A percentile compares a stretch with the other conserved stretches of the same genome.
phyloP scores from a whole-genome alignment of 1,140 invertebrate genomes.

The Aphaenogaster rudis region DNA sequence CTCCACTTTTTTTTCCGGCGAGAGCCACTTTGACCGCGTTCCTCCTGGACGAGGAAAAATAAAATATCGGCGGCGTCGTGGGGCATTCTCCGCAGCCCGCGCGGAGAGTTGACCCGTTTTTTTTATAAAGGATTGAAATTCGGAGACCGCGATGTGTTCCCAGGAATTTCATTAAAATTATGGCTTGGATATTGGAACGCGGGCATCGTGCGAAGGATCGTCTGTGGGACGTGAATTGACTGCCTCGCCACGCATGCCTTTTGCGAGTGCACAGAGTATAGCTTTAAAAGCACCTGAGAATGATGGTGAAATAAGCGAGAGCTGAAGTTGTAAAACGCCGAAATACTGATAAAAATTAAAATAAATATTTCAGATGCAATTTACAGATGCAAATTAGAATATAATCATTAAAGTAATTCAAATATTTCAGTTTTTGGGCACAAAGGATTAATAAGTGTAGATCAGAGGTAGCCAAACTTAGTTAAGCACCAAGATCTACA shows the following conservation, averaged over 20 bases:
- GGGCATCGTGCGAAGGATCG: conserved; percentile 69
- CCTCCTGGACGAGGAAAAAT: conserved; percentile 58
- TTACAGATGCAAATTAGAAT: not conserved
- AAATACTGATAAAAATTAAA: not conserved
- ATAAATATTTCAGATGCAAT: not conserved
- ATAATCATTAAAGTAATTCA: not conserved
- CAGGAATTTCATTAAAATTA: conserved; percentile 84
- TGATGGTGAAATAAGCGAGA: not conserved
- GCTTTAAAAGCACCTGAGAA: not conserved
- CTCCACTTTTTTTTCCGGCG: not conserved
- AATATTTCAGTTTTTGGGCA: not conserved
- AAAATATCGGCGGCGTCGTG: conserved; percentile 66
- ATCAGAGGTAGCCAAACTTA: too few relatives aligned
- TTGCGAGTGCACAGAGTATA: not conserved
- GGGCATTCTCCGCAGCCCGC: conserved; percentile 51
- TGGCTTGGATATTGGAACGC: conserved; percentile 80
- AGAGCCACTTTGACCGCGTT: conserved; percentile 69
- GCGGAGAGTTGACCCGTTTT: conserved; percentile 57
- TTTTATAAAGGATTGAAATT: conserved; percentile 80
- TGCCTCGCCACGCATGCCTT: conserved; percentile 2
- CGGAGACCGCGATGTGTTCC: conserved; percentile 71
- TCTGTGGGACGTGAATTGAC: conserved; percentile 70
- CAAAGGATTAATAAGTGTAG: not conserved
- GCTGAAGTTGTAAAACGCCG: not conserved
- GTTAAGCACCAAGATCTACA: too few relatives aligned